Percentiles rank a stretch among this genome's conserved stretches.
Conservation (phyloP, 2,113 vertebrate genomes). For the Benitochromis conjunctus region DNA sequence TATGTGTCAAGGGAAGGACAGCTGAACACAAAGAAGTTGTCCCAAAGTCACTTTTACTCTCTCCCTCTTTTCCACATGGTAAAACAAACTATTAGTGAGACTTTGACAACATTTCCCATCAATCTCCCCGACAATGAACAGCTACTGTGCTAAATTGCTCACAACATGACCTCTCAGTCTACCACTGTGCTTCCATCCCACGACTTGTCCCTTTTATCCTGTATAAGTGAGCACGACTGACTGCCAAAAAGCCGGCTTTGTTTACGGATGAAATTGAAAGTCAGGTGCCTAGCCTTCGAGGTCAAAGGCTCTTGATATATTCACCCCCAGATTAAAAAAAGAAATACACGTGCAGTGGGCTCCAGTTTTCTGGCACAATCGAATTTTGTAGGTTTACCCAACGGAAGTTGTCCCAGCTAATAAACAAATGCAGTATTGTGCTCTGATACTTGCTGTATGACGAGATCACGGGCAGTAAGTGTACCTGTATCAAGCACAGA, state of each 20-base stretch:
- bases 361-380: neutral
- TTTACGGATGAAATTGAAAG: constrained; percentile 54
- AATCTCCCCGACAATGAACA: constrained; percentile 30
- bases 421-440: neutral
- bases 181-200: constrained; percentile 1
- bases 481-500: neutral
- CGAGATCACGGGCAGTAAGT: neutral
- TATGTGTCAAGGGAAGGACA: neutral
- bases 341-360: neutral
- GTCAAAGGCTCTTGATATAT: constrained; percentile 24
- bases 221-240: constrained; percentile 25
- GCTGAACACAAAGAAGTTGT: constrained; percentile 1
- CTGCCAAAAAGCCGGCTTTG: constrained; percentile 44
- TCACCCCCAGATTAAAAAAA: constrained; percentile 31
- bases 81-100: constrained; percentile 40
- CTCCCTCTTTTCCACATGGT: constrained; percentile 23
- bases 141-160: constrained; percentile 31
- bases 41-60: constrained; percentile 38
- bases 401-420: neutral
- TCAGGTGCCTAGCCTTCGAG: neutral
- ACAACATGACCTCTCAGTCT: constrained; percentile 30
- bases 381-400: neutral
- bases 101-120: constrained; percentile 19
- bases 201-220: constrained; percentile 31
- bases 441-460: neutral